Evolutionary conservation across 2,888 invertebrate species (phyloP).

Genomic region (Agrochola circellaris): DNA sequence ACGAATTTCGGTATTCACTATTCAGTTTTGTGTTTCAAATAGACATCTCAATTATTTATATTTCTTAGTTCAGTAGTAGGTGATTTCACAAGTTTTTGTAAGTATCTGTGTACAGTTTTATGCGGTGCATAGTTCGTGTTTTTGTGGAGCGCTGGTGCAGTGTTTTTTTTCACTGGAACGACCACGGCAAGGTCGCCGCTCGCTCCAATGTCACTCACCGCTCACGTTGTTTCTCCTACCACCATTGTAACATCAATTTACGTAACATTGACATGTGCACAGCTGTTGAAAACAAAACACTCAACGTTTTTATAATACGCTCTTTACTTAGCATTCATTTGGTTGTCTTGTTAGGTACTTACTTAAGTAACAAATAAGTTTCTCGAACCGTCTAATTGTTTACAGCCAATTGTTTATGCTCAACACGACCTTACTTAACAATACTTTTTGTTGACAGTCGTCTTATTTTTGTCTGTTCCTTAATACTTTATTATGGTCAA

Average conservation of each 20-base stretch:
- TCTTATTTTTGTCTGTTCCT: constrained; percentile 9
- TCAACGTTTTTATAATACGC: constrained; percentile 22
- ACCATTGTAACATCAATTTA: constrained; percentile 58
- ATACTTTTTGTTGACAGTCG: neutral
- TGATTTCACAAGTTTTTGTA: constrained; percentile 8
- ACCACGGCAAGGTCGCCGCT: constrained; percentile 77
- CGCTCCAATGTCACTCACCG: constrained; percentile 71
- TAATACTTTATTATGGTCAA: constrained; percentile 7
- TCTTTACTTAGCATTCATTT: constrained; percentile 29
- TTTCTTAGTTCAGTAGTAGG: constrained; percentile 13
- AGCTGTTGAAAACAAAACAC: constrained; percentile 43
- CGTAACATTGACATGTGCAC: constrained; percentile 50
- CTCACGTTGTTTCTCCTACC: constrained; percentile 64
- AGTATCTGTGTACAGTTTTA: constrained; percentile 1
- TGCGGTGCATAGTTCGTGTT: constrained; percentile 34
- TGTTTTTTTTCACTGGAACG: constrained; percentile 66
- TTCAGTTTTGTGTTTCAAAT: constrained; percentile 21
- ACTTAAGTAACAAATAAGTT: constrained; percentile 20
- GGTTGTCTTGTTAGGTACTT: constrained; percentile 26
- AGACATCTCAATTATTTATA: constrained; percentile 1
- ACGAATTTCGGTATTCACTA: neutral
- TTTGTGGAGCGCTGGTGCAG: constrained; percentile 23
- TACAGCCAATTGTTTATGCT: constrained; percentile 10
- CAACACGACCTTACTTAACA: constrained; percentile 5
- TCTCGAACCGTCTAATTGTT: constrained; percentile 35